Evolutionary conservation across 2,888 invertebrate species (phyloP), one percentile per base, ranked within the genome.

Genomic region (Neoaliturus tenellus): DNA sequence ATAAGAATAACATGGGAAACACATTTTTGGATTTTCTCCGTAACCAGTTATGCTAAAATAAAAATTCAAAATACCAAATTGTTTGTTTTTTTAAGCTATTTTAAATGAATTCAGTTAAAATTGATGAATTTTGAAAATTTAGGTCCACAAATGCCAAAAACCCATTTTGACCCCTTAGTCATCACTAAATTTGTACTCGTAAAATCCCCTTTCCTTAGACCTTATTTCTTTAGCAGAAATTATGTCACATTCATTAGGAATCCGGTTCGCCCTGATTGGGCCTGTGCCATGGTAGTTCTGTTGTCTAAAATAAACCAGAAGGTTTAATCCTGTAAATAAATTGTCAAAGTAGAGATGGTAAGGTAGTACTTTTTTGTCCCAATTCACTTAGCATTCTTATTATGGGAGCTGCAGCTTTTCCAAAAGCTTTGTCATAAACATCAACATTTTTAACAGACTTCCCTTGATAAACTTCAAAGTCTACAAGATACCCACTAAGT

Each of bases 391-490:
- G 28, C 85, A 87, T 85, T 20, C 14, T 20, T 14, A 87, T 75
- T 31, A 86, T 31, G 10, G 85, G 88, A 17, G 87, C 86, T 28
- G 88, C 78, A 20, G 86, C 84, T 84, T 88, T 88, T 23, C 88
- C 88, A 87, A 88, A 88, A 12, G 62, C 25, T 78, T 83, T 81
- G 71, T 88, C 86, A 35, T 82, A 44, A 8, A 14, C 17, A 28
- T 55, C 69, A n/a, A n/a, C n/a, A n/a, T n/a, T n/a, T n/a, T n/a
- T n/a, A n/a, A n/a, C n/a, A n/a, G 85, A 86, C 71, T 86, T 87
- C 8, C 88, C 88, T 82, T 88, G 88, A 82, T 88, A 89, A 39
- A 85, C 28, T 78, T 88, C 87, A 85, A 88, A 89, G 73, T 88
- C 85, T 3, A 80, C 17, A 8, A 80, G 6, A 33, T 80, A 80